Conservation (phyloP, 2,888 invertebrate genomes). For the Scaeva pyrastri region DNA sequence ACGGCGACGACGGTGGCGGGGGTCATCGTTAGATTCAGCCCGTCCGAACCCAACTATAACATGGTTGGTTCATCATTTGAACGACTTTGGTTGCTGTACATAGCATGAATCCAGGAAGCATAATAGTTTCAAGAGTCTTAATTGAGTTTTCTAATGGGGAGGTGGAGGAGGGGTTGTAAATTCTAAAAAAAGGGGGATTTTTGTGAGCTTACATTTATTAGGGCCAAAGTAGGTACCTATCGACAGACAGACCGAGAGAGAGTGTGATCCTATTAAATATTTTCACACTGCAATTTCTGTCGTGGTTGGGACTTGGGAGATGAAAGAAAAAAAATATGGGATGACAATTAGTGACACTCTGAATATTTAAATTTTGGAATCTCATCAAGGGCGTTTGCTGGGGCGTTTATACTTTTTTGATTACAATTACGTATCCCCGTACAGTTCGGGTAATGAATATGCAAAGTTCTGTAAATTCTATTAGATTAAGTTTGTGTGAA, state of each 20-base stretch:
- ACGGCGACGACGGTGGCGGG: no score
- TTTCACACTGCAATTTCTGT: conserved; percentile 10
- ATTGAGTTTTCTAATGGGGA: conserved; percentile 21
- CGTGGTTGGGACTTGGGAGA: neutral
- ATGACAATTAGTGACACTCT: conserved; percentile 27
- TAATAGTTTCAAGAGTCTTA: conserved; percentile 20
- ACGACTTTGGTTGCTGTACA: neutral
- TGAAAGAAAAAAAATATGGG: neutral
- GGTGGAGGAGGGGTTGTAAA: neutral
- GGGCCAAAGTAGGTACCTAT: neutral
- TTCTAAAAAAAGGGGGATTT: neutral
- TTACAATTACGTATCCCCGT: no score
- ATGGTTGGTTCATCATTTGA: neutral
- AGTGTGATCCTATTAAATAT: conserved; percentile 34
- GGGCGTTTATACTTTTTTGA: neutral
- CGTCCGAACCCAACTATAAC: neutral
- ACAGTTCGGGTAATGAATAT: neutral
- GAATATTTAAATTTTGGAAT: conserved; percentile 24
- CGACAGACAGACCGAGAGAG: neutral
- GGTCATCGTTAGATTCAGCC: conserved; percentile 4
- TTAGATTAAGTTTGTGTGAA: neutral
- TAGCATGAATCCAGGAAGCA: conserved; percentile 10
- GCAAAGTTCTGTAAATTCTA: conserved; percentile 17
- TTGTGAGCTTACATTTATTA: conserved; percentile 16
- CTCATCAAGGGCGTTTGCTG: neutral